phyloP scores from a whole-genome alignment of 2,797 vertebrate species.

The Urophycis tenuis region DNA sequence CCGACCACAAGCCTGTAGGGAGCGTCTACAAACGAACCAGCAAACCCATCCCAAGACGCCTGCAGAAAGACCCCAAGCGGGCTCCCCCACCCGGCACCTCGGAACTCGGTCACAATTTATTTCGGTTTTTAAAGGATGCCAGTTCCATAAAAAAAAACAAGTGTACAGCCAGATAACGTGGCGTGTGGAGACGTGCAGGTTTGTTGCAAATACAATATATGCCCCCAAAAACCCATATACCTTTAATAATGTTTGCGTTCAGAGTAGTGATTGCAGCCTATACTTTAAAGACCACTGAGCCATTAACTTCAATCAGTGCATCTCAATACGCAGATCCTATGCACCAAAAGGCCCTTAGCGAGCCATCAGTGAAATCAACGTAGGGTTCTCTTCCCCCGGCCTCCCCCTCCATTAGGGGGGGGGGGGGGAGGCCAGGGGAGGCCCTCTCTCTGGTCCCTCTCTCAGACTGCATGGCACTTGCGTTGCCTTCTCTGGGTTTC shows the following conservation, averaged over 20 bases:
- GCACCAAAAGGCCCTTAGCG: conserved; percentile 49
- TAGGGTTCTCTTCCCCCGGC: conserved; percentile 61
- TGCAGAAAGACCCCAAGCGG: conserved; percentile 36
- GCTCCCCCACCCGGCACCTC: conserved; percentile 40
- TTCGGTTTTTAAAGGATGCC: too few species aligned
- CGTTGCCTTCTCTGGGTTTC: conserved; percentile 70
- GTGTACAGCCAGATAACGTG: too few species aligned
- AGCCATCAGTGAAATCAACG: conserved; percentile 59
- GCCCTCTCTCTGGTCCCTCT: too few species aligned
- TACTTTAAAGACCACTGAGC: conserved; percentile 56
- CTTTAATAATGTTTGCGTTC: conserved; percentile 45
- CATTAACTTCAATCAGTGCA: conserved; percentile 53
- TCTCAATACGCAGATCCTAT: conserved; percentile 46
- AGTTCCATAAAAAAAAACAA: too few species aligned
- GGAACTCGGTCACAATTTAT: too few species aligned
- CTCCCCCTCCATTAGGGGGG: too few species aligned
- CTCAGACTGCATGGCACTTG: conserved; percentile 70
- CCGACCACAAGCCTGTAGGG: background rate
- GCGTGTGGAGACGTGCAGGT: too few species aligned
- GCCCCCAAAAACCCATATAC: conserved; percentile 42
- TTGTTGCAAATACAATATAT: too few species aligned
- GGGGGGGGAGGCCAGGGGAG: too few species aligned
- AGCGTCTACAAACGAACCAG: conserved; percentile 33
- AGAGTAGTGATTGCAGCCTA: conserved; percentile 40
- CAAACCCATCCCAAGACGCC: conserved; percentile 44